Evolutionary conservation across 2,113 vertebrate genomes (phyloP).

Genomic region (Pholis gunnellus): DNA sequence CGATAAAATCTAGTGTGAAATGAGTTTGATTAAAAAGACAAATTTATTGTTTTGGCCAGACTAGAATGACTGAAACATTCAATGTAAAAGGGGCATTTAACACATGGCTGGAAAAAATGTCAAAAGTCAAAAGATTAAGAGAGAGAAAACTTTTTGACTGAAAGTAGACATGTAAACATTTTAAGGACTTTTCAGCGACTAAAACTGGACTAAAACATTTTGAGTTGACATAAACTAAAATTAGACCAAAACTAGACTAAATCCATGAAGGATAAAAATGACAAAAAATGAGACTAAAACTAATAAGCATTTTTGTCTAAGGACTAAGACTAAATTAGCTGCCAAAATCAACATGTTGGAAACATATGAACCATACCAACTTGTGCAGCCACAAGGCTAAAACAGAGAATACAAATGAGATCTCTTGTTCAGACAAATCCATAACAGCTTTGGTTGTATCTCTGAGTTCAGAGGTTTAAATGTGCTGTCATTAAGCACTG

Average conservation of each 20-base stretch:
- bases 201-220: not conserved
- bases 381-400: not conserved
- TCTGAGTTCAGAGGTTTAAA: conserved; percentile 41
- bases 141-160: no score
- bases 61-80: not conserved
- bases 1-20: not conserved
- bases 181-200: not conserved
- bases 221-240: not conserved
- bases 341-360: not conserved
- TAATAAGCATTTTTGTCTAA: not conserved
- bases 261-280: not conserved
- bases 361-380: not conserved
- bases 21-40: not conserved
- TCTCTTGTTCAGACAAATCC: conserved; percentile 38
- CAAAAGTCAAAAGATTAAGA: not conserved
- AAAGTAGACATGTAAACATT: no score
- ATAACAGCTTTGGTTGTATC: conserved; percentile 15
- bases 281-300: not conserved
- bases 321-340: not conserved
- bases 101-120: not conserved
- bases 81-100: not conserved
- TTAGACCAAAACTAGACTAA: not conserved
- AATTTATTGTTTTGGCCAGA: not conserved
- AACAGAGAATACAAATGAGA: not conserved
- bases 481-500: conserved; percentile 43